phyloP scores from a whole-genome alignment of 2,797 vertebrate species.

The Ispidina lecontei region DNA sequence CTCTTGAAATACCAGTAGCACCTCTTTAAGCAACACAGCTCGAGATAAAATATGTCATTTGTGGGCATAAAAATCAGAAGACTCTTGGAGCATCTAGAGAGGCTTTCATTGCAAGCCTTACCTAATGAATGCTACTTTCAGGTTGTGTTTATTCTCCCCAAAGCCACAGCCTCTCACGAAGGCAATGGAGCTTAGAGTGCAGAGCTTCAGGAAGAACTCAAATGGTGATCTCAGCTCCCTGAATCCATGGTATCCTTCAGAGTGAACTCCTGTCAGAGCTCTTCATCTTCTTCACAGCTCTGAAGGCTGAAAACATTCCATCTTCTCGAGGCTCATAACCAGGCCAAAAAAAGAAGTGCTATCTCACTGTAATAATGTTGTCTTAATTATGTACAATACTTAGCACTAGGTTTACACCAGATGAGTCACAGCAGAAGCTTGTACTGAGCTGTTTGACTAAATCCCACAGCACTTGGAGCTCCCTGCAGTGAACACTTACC shows the following conservation, averaged over 20 bases:
- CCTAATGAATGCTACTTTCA: neutral
- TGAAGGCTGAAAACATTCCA: conserved; percentile 36
- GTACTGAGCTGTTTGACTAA: conserved; percentile 56
- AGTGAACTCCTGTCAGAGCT: conserved; percentile 15
- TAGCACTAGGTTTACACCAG: conserved; percentile 53
- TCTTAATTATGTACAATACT: conserved; percentile 70
- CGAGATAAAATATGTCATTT: neutral
- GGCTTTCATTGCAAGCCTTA: neutral
- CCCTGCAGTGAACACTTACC: neutral
- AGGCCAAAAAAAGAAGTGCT: conserved; percentile 47
- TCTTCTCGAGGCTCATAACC: conserved; percentile 16
- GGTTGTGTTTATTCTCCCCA: conserved; percentile 1
- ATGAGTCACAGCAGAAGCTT: conserved; percentile 62
- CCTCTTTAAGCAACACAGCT: neutral
- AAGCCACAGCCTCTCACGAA: neutral
- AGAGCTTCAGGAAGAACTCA: neutral
- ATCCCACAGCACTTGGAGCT: neutral
- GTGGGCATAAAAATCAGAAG: neutral
- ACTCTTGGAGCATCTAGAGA: neutral
- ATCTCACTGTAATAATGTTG: conserved; percentile 59
- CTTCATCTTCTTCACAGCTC: conserved; percentile 30
- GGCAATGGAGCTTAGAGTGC: neutral
- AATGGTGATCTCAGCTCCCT: conserved; percentile 4
- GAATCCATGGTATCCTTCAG: neutral
- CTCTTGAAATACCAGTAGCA: neutral